Percentiles rank a stretch among this genome's conserved stretches.
phyloP scores from a whole-genome alignment of 2,888 invertebrate genomes.

The Plebejus anna region DNA sequence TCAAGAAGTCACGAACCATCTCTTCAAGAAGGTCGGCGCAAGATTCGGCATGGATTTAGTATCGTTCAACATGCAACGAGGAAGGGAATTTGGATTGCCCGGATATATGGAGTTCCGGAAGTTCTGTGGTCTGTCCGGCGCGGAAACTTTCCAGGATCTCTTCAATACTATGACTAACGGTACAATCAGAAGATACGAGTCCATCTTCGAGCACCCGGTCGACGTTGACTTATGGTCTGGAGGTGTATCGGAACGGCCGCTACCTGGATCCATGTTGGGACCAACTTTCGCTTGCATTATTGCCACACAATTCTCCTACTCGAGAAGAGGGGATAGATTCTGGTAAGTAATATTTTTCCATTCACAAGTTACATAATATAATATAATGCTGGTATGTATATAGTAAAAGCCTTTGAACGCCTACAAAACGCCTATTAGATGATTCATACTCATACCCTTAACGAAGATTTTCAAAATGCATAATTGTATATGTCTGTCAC shows the following conservation, averaged over 20 bases:
- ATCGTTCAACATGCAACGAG: constrained; percentile 95
- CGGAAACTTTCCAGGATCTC: constrained; percentile 88
- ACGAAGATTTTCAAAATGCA: neutral
- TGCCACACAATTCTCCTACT: constrained; percentile 94
- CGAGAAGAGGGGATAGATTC: constrained; percentile 94
- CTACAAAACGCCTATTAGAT: neutral
- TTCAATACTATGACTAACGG: constrained; percentile 94
- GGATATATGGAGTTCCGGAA: constrained; percentile 96
- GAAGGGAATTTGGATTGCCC: constrained; percentile 93
- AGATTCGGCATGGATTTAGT: constrained; percentile 93
- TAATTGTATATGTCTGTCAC: too few relatives aligned
- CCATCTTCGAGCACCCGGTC: constrained; percentile 92
- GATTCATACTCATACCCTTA: neutral
- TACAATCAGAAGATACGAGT: constrained; percentile 89
- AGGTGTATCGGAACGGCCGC: constrained; percentile 93
- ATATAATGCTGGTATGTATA: neutral
- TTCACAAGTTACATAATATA: neutral
- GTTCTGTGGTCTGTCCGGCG: constrained; percentile 91
- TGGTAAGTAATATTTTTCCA: constrained; percentile 78
- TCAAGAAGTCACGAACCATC: constrained; percentile 92
- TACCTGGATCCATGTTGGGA: constrained; percentile 95
- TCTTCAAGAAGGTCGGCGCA: constrained; percentile 90
- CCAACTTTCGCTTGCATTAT: constrained; percentile 97
- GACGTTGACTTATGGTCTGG: constrained; percentile 98
- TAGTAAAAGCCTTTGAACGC: neutral